Percentiles rank a stretch among this genome's conserved stretches.
phyloP scores from a whole-genome alignment of 2,888 invertebrate genomes.

The Sylvicola cinctus region DNA sequence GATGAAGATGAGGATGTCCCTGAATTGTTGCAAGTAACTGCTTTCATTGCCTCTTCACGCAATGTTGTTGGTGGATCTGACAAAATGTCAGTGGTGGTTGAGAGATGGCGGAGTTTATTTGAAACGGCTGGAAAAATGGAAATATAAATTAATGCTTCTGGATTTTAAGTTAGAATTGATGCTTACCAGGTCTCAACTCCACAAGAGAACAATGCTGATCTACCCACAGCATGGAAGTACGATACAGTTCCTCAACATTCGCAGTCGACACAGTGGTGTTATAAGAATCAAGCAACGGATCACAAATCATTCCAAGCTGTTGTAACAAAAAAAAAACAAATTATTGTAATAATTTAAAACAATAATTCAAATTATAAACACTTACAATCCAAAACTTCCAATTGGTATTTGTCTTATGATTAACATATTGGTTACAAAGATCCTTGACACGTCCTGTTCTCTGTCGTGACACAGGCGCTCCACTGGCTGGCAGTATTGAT shows the following conservation, averaged over 20 bases:
- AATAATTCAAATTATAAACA: constrained; percentile 17
- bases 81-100: constrained; percentile 82
- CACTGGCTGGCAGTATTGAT: constrained; percentile 84
- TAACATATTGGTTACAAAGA: constrained; percentile 83
- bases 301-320: constrained; percentile 82
- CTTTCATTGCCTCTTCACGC: constrained; percentile 73
- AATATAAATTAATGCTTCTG: not conserved
- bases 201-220: constrained; percentile 92
- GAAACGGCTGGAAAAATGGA: constrained; percentile 53
- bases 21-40: too few relatives aligned
- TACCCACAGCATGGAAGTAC: constrained; percentile 82
- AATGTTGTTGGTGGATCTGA: constrained; percentile 64
- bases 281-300: constrained; percentile 75
- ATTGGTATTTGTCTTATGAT: constrained; percentile 65
- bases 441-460: constrained; percentile 79
- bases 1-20: too few relatives aligned
- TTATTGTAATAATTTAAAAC: constrained; percentile 2
- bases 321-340: constrained; percentile 8
- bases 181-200: constrained; percentile 75
- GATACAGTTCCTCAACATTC: constrained; percentile 76
- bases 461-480: constrained; percentile 80
- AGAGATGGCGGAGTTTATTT: constrained; percentile 73
- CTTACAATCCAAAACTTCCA: constrained; percentile 99
- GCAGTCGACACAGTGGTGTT: constrained; percentile 81
- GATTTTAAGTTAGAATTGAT: not conserved